phyloP scores from a whole-genome alignment of 2,888 invertebrate species.

The Metacarcinus magister region DNA sequence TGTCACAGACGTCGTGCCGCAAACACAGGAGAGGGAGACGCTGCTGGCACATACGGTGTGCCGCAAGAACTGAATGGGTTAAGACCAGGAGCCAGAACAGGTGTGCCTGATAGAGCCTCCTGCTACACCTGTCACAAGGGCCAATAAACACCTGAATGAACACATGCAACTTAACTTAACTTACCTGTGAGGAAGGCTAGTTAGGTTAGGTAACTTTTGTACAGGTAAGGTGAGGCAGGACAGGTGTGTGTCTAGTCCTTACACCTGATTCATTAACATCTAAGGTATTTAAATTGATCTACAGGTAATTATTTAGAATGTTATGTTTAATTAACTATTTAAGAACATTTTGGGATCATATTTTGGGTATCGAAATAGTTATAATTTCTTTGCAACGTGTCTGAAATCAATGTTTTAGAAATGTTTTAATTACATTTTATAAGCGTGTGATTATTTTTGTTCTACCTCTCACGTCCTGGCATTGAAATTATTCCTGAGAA shows the following conservation, averaged over 20 bases:
- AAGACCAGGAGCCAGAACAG: slow-evolving; percentile 31
- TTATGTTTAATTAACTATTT: background rate
- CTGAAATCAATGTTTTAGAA: background rate
- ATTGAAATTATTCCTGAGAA: slow-evolving; percentile 65
- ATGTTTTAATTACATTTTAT: background rate
- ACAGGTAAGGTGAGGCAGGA: background rate
- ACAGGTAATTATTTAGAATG: background rate
- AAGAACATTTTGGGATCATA: background rate
- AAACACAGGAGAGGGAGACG: too few species aligned
- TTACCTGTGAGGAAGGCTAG: background rate
- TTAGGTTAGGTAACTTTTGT: too few species aligned
- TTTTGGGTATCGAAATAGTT: background rate
- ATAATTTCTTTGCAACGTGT: background rate
- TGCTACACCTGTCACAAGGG: background rate
- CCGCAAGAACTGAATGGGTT: too few species aligned
- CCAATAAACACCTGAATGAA: background rate
- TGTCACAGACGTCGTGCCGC: too few species aligned
- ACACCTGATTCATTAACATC: background rate
- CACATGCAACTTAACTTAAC: background rate
- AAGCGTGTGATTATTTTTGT: background rate
- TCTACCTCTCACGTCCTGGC: background rate
- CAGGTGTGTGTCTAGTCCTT: background rate
- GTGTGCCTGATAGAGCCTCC: background rate
- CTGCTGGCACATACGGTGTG: too few species aligned
- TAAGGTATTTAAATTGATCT: background rate